Evolutionary conservation across 2,113 vertebrate genomes (phyloP).

Genomic region (Nipponia nippon): DNA sequence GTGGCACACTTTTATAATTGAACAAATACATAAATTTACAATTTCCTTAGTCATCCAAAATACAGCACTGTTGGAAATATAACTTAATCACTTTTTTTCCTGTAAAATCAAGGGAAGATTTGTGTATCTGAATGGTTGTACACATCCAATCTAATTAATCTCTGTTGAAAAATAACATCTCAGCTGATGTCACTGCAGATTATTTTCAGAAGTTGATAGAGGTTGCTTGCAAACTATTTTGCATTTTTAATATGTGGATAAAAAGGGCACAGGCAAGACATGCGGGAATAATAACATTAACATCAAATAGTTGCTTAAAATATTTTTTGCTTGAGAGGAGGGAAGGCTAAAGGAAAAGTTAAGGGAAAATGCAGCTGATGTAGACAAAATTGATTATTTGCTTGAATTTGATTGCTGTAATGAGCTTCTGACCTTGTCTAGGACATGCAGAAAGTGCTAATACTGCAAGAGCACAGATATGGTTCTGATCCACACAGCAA

Average conservation of each 20-base stretch:
- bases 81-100: not conserved
- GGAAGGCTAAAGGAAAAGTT: not conserved
- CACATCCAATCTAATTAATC: not conserved
- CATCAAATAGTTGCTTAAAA: not conserved
- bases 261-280: not conserved
- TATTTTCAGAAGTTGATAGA: constrained; percentile 33
- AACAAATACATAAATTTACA: not conserved
- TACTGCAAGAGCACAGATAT: constrained; percentile 22
- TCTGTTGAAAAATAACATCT: not conserved
- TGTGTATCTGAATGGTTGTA: not conserved
- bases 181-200: not conserved
- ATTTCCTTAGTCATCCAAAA: not conserved
- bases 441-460: constrained; percentile 61
- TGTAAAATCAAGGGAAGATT: not conserved
- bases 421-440: constrained; percentile 69
- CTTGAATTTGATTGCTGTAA: constrained; percentile 14
- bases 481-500: constrained; percentile 4
- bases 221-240: not conserved
- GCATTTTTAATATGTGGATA: not conserved
- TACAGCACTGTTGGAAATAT: not conserved
- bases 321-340: not conserved
- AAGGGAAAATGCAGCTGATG: constrained; percentile 7
- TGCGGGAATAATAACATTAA: not conserved
- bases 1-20: not conserved
- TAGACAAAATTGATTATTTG: constrained; percentile 51